Evolutionary conservation across 1,140 invertebrate genomes (phyloP).

Genomic region (Archivesica marissinica): DNA sequence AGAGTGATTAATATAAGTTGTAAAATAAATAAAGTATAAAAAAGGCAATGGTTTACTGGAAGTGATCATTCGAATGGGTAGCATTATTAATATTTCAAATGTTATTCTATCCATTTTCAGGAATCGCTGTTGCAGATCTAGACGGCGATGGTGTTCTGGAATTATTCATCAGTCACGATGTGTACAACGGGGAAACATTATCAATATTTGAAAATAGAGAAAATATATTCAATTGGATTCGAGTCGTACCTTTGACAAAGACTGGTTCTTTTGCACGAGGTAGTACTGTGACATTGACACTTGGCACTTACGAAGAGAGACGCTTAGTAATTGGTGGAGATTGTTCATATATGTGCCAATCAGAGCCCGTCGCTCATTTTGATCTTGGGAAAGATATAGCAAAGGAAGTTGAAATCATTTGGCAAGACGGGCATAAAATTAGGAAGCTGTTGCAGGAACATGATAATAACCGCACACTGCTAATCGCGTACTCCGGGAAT

Average conservation of each 20-base stretch:
- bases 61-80: too few species aligned
- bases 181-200: background rate
- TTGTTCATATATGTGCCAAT: slow-evolving; percentile 58
- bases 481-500: slow-evolving; percentile 32
- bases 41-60: too few species aligned
- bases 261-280: slow-evolving; percentile 39
- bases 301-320: background rate
- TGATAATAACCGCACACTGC: slow-evolving; percentile 17
- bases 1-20: too few species aligned
- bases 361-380: slow-evolving; percentile 60
- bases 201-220: slow-evolving; percentile 15
- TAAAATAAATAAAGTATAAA: too few species aligned
- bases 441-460: slow-evolving; percentile 4
- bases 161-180: slow-evolving; percentile 28
- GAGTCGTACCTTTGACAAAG: slow-evolving; percentile 37
- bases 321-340: slow-evolving; percentile 45
- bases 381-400: slow-evolving; percentile 14
- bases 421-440: slow-evolving; percentile 40
- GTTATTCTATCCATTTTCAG: too few species aligned
- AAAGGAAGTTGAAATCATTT: slow-evolving; percentile 10
- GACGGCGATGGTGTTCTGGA: slow-evolving; percentile 35
- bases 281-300: slow-evolving; percentile 22
- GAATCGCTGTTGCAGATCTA: slow-evolving; percentile 33
- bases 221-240: slow-evolving; percentile 34
- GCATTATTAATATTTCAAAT: too few species aligned